These are phyloP conservation scores for Enteromius treurensis DNA, from an alignment of 2,797 vertebrate species.

Conservation along the genomic window DNA sequence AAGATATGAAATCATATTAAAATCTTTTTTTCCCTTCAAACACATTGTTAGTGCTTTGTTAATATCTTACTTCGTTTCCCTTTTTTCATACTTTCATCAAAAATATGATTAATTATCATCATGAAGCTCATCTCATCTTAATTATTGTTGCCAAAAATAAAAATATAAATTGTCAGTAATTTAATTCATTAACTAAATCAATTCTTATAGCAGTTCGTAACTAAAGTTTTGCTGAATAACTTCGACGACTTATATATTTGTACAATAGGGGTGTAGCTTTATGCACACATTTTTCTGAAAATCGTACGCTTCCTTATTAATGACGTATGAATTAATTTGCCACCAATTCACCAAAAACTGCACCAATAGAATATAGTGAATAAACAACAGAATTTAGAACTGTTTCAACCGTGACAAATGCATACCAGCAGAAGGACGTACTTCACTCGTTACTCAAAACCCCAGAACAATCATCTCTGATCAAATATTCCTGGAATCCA, in stretches of 20 bases:
- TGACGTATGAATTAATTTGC: background rate
- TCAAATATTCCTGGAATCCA: constrained; percentile 21
- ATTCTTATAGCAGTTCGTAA: background rate
- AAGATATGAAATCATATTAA: background rate
- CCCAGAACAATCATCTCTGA: background rate
- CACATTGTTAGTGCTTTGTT: background rate
- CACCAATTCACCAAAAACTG: background rate
- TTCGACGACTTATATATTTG: background rate
- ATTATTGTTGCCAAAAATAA: background rate
- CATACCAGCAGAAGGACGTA: background rate
- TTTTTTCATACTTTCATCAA: background rate
- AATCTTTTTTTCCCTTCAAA: background rate
- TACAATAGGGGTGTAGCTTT: background rate
- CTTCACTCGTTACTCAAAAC: background rate
- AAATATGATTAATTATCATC: background rate
- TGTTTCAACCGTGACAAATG: background rate
- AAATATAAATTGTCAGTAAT: background rate
- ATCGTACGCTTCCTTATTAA: background rate
- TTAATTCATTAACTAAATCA: background rate
- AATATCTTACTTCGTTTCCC: background rate
- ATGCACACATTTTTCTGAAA: background rate
- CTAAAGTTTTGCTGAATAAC: background rate
- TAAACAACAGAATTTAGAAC: background rate
- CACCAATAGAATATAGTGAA: background rate
- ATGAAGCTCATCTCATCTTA: background rate